Percentiles rank a stretch among this genome's conserved stretches.
Evolutionary conservation across 2,113 vertebrate species (phyloP).

Genomic region (Colistium nudipinnis): DNA sequence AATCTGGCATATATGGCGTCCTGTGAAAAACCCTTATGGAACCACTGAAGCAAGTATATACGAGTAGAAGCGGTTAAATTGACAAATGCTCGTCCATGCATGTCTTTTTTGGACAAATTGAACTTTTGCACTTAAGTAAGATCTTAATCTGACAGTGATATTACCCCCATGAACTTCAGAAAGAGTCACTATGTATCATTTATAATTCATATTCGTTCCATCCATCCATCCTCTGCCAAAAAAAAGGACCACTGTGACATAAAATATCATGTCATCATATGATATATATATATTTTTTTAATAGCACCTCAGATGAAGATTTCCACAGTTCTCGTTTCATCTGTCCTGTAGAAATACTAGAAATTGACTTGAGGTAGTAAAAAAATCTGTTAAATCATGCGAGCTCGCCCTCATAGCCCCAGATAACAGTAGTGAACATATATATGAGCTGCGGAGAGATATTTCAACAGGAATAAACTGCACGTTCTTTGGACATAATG

Average conservation of each 20-base stretch:
- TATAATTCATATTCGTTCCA: slow-evolving; percentile 2
- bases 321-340: neutral
- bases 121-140: slow-evolving; percentile 19
- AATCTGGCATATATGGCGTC: slow-evolving; percentile 14
- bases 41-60: neutral
- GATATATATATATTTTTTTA: neutral
- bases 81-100: neutral
- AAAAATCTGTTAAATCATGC: neutral
- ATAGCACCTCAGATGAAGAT: neutral
- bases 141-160: neutral
- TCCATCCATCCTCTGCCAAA: slow-evolving; percentile 10
- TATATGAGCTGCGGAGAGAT: slow-evolving; percentile 1
- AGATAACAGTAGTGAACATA: neutral
- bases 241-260: neutral
- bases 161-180: neutral
- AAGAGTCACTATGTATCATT: neutral
- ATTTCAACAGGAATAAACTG: neutral
- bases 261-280: neutral
- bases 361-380: neutral
- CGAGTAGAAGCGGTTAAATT: neutral
- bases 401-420: neutral
- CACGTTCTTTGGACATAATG: slow-evolving; percentile 5
- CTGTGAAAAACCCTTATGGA: slow-evolving; percentile 14
- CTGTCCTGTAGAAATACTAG: neutral
- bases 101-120: neutral